Evolutionary conservation across 2,113 vertebrate genomes (phyloP).

Genomic region (Isichthys henryi): DNA sequence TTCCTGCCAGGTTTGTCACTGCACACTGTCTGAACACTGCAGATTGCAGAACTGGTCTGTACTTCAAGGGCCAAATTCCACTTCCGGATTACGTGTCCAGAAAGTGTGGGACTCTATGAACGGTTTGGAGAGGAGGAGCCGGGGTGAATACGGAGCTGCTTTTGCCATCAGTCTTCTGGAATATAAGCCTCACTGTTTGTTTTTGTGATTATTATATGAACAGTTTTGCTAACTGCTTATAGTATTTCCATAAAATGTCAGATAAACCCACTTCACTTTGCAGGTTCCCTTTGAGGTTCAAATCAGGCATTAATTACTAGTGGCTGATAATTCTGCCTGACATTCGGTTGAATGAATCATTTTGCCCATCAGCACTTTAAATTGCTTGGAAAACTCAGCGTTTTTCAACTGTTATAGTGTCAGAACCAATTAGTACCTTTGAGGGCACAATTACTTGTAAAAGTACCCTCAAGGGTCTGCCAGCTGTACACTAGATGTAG

Average conservation of each 20-base stretch:
- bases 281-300: not conserved
- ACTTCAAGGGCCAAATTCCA: conserved; percentile 34
- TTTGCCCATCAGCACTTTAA: not conserved
- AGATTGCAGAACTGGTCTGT: conserved; percentile 32
- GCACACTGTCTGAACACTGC: not conserved
- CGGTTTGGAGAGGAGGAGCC: conserved; percentile 28
- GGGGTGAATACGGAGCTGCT: not conserved
- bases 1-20: not conserved
- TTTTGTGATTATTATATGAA: not conserved
- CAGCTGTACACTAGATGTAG: not conserved
- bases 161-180: not conserved
- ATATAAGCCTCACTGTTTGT: not conserved
- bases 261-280: not conserved
- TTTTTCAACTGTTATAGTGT: not conserved
- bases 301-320: not conserved
- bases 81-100: conserved; percentile 20
- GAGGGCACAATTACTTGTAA: not conserved
- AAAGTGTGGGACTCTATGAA: conserved; percentile 39
- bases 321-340: not conserved
- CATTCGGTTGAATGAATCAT: not conserved
- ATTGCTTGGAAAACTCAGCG: not conserved
- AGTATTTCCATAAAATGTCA: not conserved
- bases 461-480: not conserved
- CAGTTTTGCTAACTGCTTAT: not conserved
- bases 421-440: not conserved